These are phyloP conservation scores for Helicorthomorpha holstii DNA, from an alignment of 1,140 invertebrate species.

Conservation along the genomic window DNA sequence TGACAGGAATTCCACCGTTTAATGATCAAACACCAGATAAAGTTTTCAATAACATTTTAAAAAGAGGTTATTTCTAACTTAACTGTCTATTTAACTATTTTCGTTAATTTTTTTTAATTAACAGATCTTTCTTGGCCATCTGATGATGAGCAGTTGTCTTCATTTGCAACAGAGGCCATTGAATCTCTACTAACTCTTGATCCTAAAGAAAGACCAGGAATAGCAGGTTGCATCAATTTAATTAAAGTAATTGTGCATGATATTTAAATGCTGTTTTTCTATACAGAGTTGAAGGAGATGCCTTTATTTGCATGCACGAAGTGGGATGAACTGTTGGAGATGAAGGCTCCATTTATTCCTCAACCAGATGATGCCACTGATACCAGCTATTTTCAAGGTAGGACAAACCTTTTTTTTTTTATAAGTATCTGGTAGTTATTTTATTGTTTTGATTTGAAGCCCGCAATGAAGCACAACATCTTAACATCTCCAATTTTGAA, in stretches of 20 bases:
- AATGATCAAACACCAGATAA: constrained; percentile 78
- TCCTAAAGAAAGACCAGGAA: constrained; percentile 31
- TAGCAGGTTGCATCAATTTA: constrained; percentile 16
- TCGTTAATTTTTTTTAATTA: constrained; percentile 7
- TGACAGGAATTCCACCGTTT: constrained; percentile 85
- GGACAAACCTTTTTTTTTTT: not conserved
- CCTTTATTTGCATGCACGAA: constrained; percentile 52
- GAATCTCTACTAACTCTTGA: constrained; percentile 62
- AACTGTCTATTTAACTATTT: not conserved
- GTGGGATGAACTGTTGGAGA: constrained; percentile 59
- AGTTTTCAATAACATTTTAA: constrained; percentile 87
- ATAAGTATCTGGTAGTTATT: constrained; percentile 7
- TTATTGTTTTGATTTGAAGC: constrained; percentile 37
- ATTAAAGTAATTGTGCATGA: too few species aligned
- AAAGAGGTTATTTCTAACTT: constrained; percentile 36
- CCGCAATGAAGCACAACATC: constrained; percentile 60
- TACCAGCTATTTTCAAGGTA: constrained; percentile 82
- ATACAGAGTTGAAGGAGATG: constrained; percentile 33
- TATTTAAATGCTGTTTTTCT: constrained; percentile 2
- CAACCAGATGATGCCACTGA: constrained; percentile 73
- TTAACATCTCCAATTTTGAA: constrained; percentile 67
- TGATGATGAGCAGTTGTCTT: constrained; percentile 60
- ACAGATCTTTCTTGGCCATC: constrained; percentile 74
- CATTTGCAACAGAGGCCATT: constrained; percentile 47
- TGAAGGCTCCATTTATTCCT: constrained; percentile 68